phyloP scores from a whole-genome alignment of 2,888 invertebrate genomes.

The Hirtodrosophila alboralis region DNA sequence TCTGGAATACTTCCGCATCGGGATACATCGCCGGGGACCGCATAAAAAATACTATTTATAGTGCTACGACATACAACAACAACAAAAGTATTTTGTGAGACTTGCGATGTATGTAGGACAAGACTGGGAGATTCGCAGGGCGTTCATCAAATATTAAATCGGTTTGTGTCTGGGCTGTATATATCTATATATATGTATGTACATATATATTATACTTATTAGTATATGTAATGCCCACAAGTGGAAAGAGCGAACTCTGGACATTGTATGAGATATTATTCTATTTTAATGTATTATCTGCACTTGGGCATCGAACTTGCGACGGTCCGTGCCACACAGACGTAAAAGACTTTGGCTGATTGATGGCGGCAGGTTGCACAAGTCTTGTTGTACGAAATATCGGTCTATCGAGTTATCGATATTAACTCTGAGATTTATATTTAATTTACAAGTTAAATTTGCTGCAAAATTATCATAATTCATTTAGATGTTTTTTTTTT shows the following conservation, averaged over 20 bases:
- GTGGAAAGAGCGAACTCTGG: conserved; percentile 62
- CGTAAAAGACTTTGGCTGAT: conserved; percentile 36
- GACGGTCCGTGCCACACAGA: conserved; percentile 49
- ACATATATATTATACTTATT: conserved; percentile 17
- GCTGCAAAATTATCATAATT: too few relatives aligned
- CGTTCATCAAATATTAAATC: conserved; percentile 41
- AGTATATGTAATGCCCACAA: conserved; percentile 28
- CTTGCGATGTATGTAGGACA: conserved; percentile 20
- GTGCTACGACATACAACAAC: conserved; percentile 32
- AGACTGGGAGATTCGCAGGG: conserved; percentile 47
- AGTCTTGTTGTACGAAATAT: too few relatives aligned
- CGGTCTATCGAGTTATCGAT: too few relatives aligned
- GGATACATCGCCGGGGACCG: conserved; percentile 48
- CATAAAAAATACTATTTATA: conserved; percentile 59
- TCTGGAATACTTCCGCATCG: conserved; percentile 79
- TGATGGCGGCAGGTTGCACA: conserved; percentile 46
- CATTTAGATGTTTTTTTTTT: too few relatives aligned
- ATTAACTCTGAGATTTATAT: too few relatives aligned
- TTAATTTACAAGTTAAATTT: too few relatives aligned
- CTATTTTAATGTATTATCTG: conserved; percentile 74
- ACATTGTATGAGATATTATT: conserved; percentile 56
- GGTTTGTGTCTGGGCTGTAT: conserved; percentile 57
- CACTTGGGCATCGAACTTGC: conserved; percentile 75
- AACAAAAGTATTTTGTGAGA: neutral
- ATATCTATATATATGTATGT: conserved; percentile 15